These are phyloP conservation scores for Agrochola litura DNA, from an alignment of 2,888 invertebrate genomes.

Conservation along the genomic window DNA sequence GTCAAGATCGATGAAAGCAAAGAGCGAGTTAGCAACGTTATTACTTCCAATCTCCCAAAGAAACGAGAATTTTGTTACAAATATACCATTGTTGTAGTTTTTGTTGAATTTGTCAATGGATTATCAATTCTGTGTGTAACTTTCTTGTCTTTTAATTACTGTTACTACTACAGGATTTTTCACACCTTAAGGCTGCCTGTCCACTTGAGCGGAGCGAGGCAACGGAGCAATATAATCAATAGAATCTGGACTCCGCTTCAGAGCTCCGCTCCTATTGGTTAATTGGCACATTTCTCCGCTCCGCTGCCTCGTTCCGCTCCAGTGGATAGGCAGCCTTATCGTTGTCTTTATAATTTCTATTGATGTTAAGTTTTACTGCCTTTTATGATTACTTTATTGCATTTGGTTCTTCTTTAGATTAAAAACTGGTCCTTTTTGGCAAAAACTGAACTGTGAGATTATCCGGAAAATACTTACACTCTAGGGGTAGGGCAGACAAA, in stretches of 20 bases:
- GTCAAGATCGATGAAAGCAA: constrained; percentile 56
- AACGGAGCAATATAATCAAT: no score
- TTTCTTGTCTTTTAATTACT: constrained; percentile 29
- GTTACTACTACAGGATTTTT: constrained; percentile 23
- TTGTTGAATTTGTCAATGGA: constrained; percentile 50
- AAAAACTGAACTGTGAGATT: neutral
- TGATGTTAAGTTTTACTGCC: neutral
- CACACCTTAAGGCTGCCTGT: constrained; percentile 12
- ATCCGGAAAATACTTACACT: neutral
- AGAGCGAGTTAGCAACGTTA: constrained; percentile 28
- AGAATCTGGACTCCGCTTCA: no score
- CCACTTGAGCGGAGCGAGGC: no score
- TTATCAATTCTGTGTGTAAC: constrained; percentile 48
- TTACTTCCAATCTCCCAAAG: constrained; percentile 47
- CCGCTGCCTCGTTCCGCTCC: no score
- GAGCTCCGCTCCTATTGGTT: no score
- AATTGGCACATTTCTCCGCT: no score
- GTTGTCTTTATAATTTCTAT: neutral
- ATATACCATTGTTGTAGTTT: constrained; percentile 64
- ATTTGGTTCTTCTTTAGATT: neutral
- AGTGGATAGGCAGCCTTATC: neutral
- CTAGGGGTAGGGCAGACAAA: no score
- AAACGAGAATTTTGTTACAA: constrained; percentile 60
- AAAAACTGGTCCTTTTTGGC: no score
- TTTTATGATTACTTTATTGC: neutral